Percentiles rank a stretch among this genome's conserved stretches.
Evolutionary conservation across 2,797 vertebrate genomes (phyloP).

Genomic region (Buceros bicornis): DNA sequence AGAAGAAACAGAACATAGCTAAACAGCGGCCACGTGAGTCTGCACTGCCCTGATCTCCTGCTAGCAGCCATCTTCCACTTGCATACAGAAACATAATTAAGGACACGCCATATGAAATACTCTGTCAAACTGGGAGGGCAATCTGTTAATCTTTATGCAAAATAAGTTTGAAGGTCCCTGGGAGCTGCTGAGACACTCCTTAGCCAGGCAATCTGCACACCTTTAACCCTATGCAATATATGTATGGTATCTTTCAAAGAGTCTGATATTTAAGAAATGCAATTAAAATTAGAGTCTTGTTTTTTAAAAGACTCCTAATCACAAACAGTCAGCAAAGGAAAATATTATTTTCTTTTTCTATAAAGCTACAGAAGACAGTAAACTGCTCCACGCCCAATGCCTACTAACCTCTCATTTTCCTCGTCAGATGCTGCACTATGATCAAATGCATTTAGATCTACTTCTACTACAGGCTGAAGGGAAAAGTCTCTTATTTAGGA

Average conservation of each 20-base stretch:
- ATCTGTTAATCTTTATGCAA: slow-evolving; percentile 21
- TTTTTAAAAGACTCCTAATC: not conserved
- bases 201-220: not conserved
- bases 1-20: not conserved
- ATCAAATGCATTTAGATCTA: not conserved
- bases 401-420: not conserved
- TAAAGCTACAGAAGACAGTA: not conserved
- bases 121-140: not conserved
- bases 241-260: not conserved
- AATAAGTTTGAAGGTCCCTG: not conserved
- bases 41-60: not conserved
- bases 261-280: not conserved
- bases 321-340: not conserved
- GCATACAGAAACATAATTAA: slow-evolving; percentile 28
- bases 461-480: not conserved
- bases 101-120: not conserved
- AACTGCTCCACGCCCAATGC: not conserved
- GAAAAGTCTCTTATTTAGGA: not conserved
- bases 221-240: not conserved
- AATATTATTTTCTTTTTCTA: not conserved
- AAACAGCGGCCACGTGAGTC: not conserved
- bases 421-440: not conserved
- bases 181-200: not conserved
- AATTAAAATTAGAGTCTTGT: not conserved
- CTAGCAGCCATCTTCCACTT: not conserved